A percentile compares a stretch with the other conserved stretches of the same genome.
Evolutionary conservation across 2,113 vertebrate species (phyloP).

Genomic region (Catagonus wagneri): DNA sequence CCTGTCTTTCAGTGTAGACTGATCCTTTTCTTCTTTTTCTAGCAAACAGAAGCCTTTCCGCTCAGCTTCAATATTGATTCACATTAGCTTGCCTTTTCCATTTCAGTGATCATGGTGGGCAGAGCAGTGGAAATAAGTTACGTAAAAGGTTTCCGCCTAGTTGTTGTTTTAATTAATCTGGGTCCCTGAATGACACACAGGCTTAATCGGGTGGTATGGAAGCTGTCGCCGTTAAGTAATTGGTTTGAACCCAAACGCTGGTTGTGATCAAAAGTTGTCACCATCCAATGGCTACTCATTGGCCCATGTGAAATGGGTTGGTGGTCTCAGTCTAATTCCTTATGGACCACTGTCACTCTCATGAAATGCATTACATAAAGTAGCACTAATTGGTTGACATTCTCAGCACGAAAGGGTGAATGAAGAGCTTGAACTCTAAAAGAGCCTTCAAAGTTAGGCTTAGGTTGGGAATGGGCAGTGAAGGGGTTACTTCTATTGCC

Average conservation of each 20-base stretch:
- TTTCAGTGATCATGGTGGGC: constrained; percentile 60
- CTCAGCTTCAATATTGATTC: not conserved
- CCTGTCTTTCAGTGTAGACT: not conserved
- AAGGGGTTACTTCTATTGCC: not conserved
- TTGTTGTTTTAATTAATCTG: constrained; percentile 83
- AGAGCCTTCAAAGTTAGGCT: constrained; percentile 13
- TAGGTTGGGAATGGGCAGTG: not conserved
- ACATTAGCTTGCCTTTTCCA: constrained; percentile 48
- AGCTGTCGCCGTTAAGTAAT: constrained; percentile 81
- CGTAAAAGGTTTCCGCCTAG: constrained; percentile 65
- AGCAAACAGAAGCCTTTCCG: not conserved
- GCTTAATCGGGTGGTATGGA: constrained; percentile 72
- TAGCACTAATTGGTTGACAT: constrained; percentile 80
- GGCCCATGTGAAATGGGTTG: constrained; percentile 79
- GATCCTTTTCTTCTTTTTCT: not conserved
- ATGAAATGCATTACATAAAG: constrained; percentile 77
- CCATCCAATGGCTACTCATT: constrained; percentile 71
- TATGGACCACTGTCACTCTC: constrained; percentile 68
- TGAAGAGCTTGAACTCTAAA: constrained; percentile 70
- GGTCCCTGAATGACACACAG: constrained; percentile 74
- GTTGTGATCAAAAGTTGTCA: constrained; percentile 80
- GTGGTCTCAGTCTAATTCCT: constrained; percentile 76
- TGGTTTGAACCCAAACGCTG: constrained; percentile 76
- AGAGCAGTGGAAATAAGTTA: constrained; percentile 71
- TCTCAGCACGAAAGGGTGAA: constrained; percentile 71